Evolutionary conservation across 2,888 invertebrate genomes (phyloP).

Genomic region (Tuta absoluta): DNA sequence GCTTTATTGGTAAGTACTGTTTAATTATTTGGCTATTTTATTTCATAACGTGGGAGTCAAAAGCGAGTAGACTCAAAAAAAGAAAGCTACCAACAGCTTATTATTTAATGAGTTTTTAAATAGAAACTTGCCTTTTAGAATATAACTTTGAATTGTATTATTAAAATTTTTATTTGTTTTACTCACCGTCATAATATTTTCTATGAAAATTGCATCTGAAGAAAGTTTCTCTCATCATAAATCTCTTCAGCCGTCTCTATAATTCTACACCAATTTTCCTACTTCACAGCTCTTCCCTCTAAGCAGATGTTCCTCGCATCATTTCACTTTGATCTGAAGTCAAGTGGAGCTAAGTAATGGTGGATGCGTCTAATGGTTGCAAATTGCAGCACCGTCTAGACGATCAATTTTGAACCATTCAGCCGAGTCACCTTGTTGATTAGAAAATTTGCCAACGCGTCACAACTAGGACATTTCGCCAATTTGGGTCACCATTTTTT

Average conservation of each 20-base stretch:
- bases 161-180: no score
- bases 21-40: no score
- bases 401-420: constrained; percentile 62
- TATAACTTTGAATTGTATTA: no score
- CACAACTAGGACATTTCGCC: constrained; percentile 44
- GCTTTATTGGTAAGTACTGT: constrained; percentile 56
- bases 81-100: no score
- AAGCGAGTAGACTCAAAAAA: no score
- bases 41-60: no score
- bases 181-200: not conserved
- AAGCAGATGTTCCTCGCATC: constrained; percentile 28
- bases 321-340: constrained; percentile 40
- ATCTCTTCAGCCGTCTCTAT: constrained; percentile 31
- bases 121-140: no score
- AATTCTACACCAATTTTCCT: not conserved
- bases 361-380: constrained; percentile 54
- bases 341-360: constrained; percentile 40
- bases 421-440: constrained; percentile 54
- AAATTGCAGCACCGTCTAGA: constrained; percentile 66
- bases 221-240: not conserved
- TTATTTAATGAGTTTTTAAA: no score
- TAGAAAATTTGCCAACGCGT: constrained; percentile 46
- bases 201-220: not conserved
- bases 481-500: constrained; percentile 52
- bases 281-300: constrained; percentile 10